phyloP scores from a whole-genome alignment of 2,113 vertebrate species.

The Zootoca vivipara region DNA sequence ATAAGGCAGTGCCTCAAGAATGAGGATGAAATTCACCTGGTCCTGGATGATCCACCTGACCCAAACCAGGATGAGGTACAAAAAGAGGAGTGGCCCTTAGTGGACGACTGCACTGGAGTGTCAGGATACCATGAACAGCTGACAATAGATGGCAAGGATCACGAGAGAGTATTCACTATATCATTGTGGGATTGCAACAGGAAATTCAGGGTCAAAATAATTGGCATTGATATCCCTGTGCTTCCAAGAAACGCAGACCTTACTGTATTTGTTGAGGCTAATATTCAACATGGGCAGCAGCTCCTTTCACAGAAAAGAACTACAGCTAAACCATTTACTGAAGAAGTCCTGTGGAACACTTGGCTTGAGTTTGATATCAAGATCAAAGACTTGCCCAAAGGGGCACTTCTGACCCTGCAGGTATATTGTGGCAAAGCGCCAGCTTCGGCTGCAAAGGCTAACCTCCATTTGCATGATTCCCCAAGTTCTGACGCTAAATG shows the following conservation, averaged over 20 bases:
- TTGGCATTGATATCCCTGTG: constrained; percentile 93
- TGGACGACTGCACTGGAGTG: constrained; percentile 95
- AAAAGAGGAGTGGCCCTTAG: constrained; percentile 95
- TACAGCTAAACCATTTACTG: constrained; percentile 87
- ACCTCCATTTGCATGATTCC: constrained; percentile 75
- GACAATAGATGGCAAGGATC: constrained; percentile 95
- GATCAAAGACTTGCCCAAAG: constrained; percentile 95
- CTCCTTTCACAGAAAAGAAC: constrained; percentile 92
- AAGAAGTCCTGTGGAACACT: constrained; percentile 95
- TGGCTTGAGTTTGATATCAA: constrained; percentile 97
- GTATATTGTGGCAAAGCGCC: constrained; percentile 90
- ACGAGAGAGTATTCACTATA: constrained; percentile 95
- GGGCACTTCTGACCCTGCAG: constrained; percentile 92
- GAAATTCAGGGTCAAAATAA: constrained; percentile 93
- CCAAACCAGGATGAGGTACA: constrained; percentile 86
- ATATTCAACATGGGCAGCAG: constrained; percentile 95
- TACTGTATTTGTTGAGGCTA: constrained; percentile 92
- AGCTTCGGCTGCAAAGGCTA: constrained; percentile 71
- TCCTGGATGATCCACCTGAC: constrained; percentile 86
- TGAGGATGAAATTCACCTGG: constrained; percentile 93
- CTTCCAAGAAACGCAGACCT: constrained; percentile 90
- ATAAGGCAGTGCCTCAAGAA: constrained; percentile 94
- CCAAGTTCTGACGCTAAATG: constrained; percentile 79
- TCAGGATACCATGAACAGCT: constrained; percentile 95
- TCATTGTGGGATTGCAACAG: constrained; percentile 97